These are phyloP conservation scores for Genyomyrus donnyi DNA, from an alignment of 2,113 vertebrate genomes.

Conservation along the genomic window DNA sequence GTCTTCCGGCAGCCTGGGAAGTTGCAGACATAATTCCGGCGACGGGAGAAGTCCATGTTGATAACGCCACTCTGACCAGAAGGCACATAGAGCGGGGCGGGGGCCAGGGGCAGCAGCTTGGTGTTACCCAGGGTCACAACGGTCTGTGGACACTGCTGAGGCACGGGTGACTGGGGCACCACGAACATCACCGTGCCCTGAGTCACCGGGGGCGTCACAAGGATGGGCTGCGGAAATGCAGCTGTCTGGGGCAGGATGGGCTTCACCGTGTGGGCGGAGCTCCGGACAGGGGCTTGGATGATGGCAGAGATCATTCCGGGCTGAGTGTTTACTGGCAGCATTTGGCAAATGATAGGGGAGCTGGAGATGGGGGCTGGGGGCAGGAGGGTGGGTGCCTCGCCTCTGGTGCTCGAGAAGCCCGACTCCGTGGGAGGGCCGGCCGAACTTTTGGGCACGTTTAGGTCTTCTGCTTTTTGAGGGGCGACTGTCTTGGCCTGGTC, in stretches of 20 bases:
- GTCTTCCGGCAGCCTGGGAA: constrained; percentile 92
- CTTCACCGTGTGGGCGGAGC: constrained; percentile 52
- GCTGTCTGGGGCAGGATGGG: constrained; percentile 67
- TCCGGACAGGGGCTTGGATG: constrained; percentile 65
- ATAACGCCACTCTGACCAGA: constrained; percentile 59
- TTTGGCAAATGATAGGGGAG: constrained; percentile 84
- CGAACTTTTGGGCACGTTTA: constrained; percentile 29
- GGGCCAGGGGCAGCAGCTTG: constrained; percentile 87
- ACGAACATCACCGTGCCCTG: constrained; percentile 92
- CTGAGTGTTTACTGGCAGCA: constrained; percentile 78
- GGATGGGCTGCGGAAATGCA: constrained; percentile 66
- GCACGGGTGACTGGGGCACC: constrained; percentile 71
- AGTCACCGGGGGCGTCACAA: constrained; percentile 73
- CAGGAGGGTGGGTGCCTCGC: constrained; percentile 44
- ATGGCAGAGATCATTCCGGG: constrained; percentile 75
- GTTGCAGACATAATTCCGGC: constrained; percentile 88
- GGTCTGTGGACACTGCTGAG: constrained; percentile 61
- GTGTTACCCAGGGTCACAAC: constrained; percentile 78
- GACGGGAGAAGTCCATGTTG: constrained; percentile 81
- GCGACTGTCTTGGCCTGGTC: constrained; percentile 22
- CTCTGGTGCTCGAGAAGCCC: constrained; percentile 25
- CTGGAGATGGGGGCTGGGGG: constrained; percentile 60
- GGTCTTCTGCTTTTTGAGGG: constrained; percentile 37
- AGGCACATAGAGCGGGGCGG: constrained; percentile 79
- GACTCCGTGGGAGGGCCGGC: constrained; percentile 21